Percentiles rank a stretch among this genome's conserved stretches.
phyloP scores from a whole-genome alignment of 2,113 vertebrate genomes.

The Danio rerio region DNA sequence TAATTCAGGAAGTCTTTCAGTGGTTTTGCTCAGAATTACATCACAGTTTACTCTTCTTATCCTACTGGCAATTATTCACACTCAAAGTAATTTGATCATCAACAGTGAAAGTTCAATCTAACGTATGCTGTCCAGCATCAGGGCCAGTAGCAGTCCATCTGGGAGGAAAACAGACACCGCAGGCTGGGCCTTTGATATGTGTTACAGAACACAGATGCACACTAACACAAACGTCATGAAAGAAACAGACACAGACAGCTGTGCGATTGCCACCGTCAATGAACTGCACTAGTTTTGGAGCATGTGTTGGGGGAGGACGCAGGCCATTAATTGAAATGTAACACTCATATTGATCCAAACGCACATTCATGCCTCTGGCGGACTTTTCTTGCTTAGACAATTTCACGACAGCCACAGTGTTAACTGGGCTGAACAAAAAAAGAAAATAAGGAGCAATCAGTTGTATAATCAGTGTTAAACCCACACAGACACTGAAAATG shows the following conservation, averaged over 20 bases:
- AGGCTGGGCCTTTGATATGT: conserved; percentile 26
- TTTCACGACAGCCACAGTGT: not conserved
- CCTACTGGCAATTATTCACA: not conserved
- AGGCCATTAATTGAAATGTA: conserved; percentile 33
- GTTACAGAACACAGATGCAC: conserved; percentile 31
- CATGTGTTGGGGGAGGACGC: not conserved
- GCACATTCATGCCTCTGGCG: not conserved
- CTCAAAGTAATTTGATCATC: conserved; percentile 1
- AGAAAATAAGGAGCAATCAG: not conserved
- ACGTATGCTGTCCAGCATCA: conserved; percentile 2
- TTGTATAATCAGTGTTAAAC: too few relatives aligned
- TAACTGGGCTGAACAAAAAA: not conserved
- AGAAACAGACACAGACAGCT: conserved; percentile 4
- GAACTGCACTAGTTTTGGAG: conserved; percentile 12
- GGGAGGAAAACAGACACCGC: conserved; percentile 22
- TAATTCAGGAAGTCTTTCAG: too few relatives aligned
- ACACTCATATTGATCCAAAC: conserved; percentile 27
- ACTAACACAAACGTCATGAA: conserved; percentile 30
- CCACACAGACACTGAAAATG: not conserved
- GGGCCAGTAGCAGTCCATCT: conserved; percentile 31
- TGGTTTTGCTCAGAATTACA: not conserved
- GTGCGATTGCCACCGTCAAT: conserved; percentile 26
- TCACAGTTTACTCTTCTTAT: not conserved
- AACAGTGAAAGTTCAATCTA: conserved; percentile 8
- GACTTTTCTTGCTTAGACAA: not conserved